Evolutionary conservation across 2,797 vertebrate species (phyloP).

Genomic region (Intellagama lesueurii): DNA sequence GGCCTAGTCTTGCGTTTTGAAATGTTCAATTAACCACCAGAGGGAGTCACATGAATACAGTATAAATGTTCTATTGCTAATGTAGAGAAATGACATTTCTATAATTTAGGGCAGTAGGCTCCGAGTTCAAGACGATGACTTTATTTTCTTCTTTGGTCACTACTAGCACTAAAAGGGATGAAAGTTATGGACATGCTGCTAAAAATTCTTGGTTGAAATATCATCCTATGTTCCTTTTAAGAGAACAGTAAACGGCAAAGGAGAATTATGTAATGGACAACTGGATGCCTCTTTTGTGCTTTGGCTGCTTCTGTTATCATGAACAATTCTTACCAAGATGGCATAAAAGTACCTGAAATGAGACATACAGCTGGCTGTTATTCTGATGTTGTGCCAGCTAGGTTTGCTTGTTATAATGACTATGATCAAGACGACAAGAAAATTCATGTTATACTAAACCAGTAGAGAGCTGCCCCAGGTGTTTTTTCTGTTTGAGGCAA

Average conservation of each 20-base stretch:
- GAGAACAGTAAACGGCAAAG: not conserved
- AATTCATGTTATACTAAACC: slow-evolving; percentile 7
- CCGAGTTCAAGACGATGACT: not conserved
- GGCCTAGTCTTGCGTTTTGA: not conserved
- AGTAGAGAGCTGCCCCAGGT: not conserved
- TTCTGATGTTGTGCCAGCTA: slow-evolving; percentile 49
- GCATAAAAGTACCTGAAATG: slow-evolving; percentile 31
- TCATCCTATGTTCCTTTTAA: not conserved
- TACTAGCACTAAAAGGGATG: no score
- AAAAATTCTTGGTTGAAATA: no score
- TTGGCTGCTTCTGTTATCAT: slow-evolving; percentile 37
- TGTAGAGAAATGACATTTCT: slow-evolving; percentile 22
- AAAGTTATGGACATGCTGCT: no score
- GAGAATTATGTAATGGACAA: slow-evolving; percentile 43
- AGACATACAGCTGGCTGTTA: slow-evolving; percentile 44
- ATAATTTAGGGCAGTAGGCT: slow-evolving; percentile 14
- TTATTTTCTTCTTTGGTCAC: not conserved
- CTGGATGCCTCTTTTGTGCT: slow-evolving; percentile 8
- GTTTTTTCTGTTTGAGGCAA: not conserved
- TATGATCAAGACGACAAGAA: slow-evolving; percentile 36
- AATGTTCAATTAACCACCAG: slow-evolving; percentile 72
- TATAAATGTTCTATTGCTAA: slow-evolving; percentile 41
- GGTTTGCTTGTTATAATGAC: slow-evolving; percentile 18
- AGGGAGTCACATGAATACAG: slow-evolving; percentile 74
- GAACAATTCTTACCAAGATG: slow-evolving; percentile 37